Percentiles rank a stretch among this genome's conserved stretches.
These are phyloP conservation scores for Caenorhabditis tropicalis DNA, from an alignment of 1,140 invertebrate species.

Conservation along the genomic window DNA sequence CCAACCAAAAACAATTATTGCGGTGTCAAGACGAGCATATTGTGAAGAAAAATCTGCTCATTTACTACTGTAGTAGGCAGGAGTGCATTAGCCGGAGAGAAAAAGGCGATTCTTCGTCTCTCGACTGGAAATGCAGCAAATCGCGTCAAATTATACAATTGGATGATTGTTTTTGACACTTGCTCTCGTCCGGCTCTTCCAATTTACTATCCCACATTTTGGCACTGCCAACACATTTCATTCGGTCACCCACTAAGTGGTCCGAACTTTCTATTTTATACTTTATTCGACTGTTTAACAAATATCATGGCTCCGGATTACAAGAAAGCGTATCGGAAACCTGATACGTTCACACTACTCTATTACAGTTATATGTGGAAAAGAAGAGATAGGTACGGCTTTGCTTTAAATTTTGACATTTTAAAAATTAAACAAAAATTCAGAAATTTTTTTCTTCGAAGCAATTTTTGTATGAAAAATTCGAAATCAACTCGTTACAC, in stretches of 20 bases:
- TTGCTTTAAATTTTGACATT: too few species aligned
- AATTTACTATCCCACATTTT: slow-evolving; percentile 31
- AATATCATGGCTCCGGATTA: slow-evolving; percentile 27
- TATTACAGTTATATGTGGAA: slow-evolving; percentile 72
- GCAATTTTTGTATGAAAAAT: too few species aligned
- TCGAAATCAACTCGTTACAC: too few species aligned
- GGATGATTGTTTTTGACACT: slow-evolving; percentile 54
- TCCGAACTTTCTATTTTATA: slow-evolving; percentile 12
- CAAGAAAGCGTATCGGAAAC: slow-evolving; percentile 61
- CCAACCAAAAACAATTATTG: neutral
- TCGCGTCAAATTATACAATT: slow-evolving; percentile 53
- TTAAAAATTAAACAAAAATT: too few species aligned
- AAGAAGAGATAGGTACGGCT: slow-evolving; percentile 64
- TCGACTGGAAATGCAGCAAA: neutral
- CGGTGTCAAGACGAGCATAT: neutral
- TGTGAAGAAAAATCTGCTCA: neutral
- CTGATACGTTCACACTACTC: slow-evolving; percentile 62
- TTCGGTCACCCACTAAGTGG: slow-evolving; percentile 7
- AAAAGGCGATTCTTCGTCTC: neutral
- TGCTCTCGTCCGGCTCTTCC: slow-evolving; percentile 2
- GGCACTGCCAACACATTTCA: neutral
- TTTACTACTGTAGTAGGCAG: slow-evolving; percentile 5
- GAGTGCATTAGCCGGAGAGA: slow-evolving; percentile 13
- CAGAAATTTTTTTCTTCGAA: slow-evolving; percentile 15
- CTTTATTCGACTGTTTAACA: neutral